Evolutionary conservation across 2,113 vertebrate genomes (phyloP).

Genomic region (Pluvianellus socialis): DNA sequence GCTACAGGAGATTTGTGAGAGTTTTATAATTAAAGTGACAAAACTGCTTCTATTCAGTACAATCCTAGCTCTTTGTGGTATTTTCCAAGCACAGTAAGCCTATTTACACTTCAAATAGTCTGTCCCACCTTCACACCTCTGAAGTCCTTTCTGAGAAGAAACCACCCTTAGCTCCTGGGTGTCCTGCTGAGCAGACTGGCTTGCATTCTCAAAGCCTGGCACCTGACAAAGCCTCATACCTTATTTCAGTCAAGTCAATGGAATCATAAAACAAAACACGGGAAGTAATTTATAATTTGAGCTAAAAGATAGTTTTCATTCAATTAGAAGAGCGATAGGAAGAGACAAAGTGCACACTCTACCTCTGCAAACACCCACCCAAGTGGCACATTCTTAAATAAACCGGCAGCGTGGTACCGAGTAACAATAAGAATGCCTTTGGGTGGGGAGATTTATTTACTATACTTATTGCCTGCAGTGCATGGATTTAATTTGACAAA

Average conservation of each 20-base stretch:
- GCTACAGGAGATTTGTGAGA: not conserved
- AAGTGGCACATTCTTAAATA: not conserved
- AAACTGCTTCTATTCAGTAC: not conserved
- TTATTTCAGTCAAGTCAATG: not conserved
- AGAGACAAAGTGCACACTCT: slow-evolving; percentile 3
- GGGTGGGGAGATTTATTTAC: not conserved
- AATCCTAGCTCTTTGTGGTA: not conserved
- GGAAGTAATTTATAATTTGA: slow-evolving; percentile 14
- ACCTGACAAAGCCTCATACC: not conserved
- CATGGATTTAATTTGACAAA: not conserved
- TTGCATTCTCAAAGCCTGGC: not conserved
- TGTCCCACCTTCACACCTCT: not conserved
- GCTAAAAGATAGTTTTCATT: not conserved
- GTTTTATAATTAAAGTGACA: not conserved
- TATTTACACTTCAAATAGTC: not conserved
- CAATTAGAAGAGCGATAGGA: not conserved
- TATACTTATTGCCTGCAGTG: not conserved
- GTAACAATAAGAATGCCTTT: not conserved
- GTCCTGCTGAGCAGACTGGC: not conserved
- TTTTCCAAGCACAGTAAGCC: not conserved
- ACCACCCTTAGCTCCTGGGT: not conserved
- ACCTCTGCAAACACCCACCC: not conserved
- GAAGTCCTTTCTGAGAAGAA: not conserved
- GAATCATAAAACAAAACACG: not conserved
- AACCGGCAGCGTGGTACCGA: not conserved